Conservation (phyloP, 2,888 invertebrate species). For the Germaria angustata region DNA sequence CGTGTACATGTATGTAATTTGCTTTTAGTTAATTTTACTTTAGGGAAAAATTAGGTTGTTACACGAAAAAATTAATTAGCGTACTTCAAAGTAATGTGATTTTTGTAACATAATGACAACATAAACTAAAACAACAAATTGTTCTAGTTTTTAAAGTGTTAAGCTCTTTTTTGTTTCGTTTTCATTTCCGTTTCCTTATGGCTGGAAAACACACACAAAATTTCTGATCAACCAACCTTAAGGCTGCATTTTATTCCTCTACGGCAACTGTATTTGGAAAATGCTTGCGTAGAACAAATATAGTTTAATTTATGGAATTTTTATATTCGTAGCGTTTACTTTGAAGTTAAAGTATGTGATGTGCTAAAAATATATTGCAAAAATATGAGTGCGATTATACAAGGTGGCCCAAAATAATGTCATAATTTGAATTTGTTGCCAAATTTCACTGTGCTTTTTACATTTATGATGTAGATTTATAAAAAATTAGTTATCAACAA, state of each 20-base stretch:
- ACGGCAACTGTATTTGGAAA: neutral
- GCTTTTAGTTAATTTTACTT: neutral
- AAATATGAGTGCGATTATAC: too few species aligned
- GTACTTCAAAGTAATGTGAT: neutral
- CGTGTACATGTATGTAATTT: neutral
- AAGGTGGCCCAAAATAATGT: too few species aligned
- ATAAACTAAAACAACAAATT: conserved; percentile 30
- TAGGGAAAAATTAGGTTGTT: neutral
- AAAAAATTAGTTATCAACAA: too few species aligned
- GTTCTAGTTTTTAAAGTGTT: conserved; percentile 32
- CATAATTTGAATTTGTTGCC: too few species aligned
- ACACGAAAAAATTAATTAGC: conserved; percentile 11
- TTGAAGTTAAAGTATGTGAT: too few species aligned
- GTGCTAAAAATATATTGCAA: too few species aligned
- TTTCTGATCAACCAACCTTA: neutral
- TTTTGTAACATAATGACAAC: neutral
- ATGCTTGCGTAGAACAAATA: neutral
- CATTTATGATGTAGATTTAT: too few species aligned
- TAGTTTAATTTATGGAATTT: too few species aligned
- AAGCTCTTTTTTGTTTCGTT: conserved; percentile 8
- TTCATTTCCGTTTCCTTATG: conserved; percentile 51
- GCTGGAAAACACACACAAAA: neutral
- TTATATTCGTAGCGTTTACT: too few species aligned
- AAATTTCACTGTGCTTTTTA: too few species aligned
- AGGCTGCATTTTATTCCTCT: too few species aligned